phyloP scores from a whole-genome alignment of 2,113 vertebrate genomes.

The Myrmophylax atrothorax region DNA sequence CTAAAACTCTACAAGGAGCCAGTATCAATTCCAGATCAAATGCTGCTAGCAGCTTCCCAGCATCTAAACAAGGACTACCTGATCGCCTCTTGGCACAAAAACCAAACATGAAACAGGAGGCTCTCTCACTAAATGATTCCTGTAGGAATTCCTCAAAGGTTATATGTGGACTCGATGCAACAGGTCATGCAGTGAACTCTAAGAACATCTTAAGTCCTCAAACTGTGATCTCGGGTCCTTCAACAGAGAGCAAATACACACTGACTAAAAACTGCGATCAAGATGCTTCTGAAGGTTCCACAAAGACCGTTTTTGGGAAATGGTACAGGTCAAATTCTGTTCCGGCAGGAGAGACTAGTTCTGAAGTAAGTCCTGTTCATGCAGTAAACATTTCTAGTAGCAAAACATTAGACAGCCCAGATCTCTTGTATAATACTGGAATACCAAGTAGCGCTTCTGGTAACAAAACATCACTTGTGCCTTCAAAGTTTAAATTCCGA shows the following conservation, averaged over 20 bases:
- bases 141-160: neutral
- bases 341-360: neutral
- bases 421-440: neutral
- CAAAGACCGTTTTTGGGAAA: neutral
- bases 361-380: neutral
- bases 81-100: neutral
- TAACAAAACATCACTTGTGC: slow-evolving; percentile 5
- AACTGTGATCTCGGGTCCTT: neutral
- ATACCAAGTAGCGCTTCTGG: neutral
- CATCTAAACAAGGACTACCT: slow-evolving; percentile 5
- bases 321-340: slow-evolving; percentile 48
- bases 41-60: neutral
- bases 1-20: neutral
- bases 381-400: neutral
- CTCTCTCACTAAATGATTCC: neutral
- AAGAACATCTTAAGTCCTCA: slow-evolving; percentile 6
- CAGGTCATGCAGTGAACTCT: neutral
- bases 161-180: neutral
- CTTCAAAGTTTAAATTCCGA: slow-evolving; percentile 73
- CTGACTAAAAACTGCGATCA: neutral
- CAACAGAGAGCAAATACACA: neutral
- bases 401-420: neutral
- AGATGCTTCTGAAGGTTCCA: neutral
- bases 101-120: neutral
- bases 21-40: slow-evolving; percentile 8